A percentile compares a stretch with the other conserved stretches of the same genome.
These are phyloP conservation scores for Erebia palarica DNA, from an alignment of 2,888 invertebrate species.

Conservation along the genomic window DNA sequence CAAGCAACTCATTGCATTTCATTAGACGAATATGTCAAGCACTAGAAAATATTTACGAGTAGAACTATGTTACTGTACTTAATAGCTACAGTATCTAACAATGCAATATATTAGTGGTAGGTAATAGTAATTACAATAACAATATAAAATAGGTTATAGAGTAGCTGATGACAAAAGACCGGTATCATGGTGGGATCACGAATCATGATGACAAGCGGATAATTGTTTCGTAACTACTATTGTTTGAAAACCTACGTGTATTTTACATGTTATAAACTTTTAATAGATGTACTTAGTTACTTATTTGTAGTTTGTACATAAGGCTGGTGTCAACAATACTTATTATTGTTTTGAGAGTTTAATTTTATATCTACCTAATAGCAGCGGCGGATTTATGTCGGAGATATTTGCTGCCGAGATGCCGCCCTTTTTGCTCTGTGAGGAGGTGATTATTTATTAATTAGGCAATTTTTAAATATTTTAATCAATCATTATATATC, in stretches of 20 bases:
- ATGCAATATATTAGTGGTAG: too few relatives aligned
- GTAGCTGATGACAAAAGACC: constrained; percentile 20
- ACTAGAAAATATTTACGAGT: not conserved
- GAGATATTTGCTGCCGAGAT: too few relatives aligned
- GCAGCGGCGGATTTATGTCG: too few relatives aligned
- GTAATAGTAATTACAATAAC: constrained; percentile 1
- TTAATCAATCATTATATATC: too few relatives aligned
- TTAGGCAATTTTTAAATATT: too few relatives aligned
- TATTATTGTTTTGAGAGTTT: constrained; percentile 12
- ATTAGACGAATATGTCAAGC: not conserved
- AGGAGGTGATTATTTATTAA: too few relatives aligned
- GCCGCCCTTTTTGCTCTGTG: too few relatives aligned
- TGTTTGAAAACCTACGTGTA: constrained; percentile 27
- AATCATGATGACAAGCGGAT: constrained; percentile 31
- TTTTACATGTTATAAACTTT: not conserved
- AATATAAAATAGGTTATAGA: constrained; percentile 16
- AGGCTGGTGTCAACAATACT: not conserved
- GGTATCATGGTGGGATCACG: constrained; percentile 27
- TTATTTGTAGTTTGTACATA: not conserved
- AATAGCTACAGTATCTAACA: too few relatives aligned
- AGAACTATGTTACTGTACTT: too few relatives aligned
- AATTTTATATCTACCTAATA: too few relatives aligned
- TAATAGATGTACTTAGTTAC: not conserved
- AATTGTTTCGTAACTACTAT: constrained; percentile 29
- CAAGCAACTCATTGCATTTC: not conserved